Base-by-base conservation (phyloP, 2,888 invertebrate species). In the Hydrotaea cyrtoneurina region DNA sequence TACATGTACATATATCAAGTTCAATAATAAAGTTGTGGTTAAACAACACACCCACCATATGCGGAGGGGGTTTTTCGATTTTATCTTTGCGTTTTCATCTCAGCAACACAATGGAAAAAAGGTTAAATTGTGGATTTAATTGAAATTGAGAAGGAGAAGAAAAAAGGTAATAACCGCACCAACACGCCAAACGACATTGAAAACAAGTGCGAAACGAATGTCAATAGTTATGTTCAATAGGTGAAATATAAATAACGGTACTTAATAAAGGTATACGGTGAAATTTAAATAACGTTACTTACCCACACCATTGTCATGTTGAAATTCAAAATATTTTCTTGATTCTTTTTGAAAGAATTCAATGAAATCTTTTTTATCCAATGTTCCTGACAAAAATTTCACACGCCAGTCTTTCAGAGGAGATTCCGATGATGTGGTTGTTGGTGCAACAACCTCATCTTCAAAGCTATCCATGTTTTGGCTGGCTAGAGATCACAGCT, bases 321-420 rank as follows among this genome's bases (percentile, higher is more conserved):
- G 90, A 86, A 90, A 90, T 79, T 90, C 90, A 66, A 92, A 91
- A 87, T 90, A 93, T 84, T 91, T 91, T 79, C 91, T 90, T 26
- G 92, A 88, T 85, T 90, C 88, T 77, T 89, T 89, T 85, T 90
- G 90, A 87, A 93, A 92, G 85, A 90, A 92, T 15, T 91, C 91
- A 19, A 90, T 89, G 62, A 93, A 89, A 83, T 92, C 92, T 59
- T 87, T 88, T 81, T 89, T 88, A 57, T 88, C 87, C 77, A 92
- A 86, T 76, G 90, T 91, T 64, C 92, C 92, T 73, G 90, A 87
- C 82, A 91, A 92, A 59, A 89, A 89, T 86, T 91, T 92, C 11
- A 92, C 88, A 81, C 92, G 91, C 92, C 93, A 92, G 87, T 92
- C 91, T 88, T 92, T 93, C 15, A 92, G 80, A 13, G 91, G 91